A percentile compares a stretch with the other conserved stretches of the same genome.
phyloP scores from a whole-genome alignment of 2,797 vertebrate genomes.

The Gymnocypris eckloni region DNA sequence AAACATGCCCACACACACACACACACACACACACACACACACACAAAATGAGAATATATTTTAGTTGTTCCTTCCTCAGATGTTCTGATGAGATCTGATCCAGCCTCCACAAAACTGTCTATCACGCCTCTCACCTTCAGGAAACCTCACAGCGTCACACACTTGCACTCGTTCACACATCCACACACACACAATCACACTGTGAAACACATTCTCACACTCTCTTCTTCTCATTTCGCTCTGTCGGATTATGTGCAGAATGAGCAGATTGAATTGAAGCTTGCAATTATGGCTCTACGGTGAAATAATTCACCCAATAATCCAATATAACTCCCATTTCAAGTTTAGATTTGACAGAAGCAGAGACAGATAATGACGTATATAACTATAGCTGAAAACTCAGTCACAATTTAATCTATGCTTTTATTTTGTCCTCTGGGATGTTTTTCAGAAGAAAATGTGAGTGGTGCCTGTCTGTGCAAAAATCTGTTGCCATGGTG shows the following conservation, averaged over 20 bases:
- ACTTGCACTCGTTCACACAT: not conserved
- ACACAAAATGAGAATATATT: not conserved
- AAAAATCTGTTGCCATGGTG: not conserved
- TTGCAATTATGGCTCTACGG: not conserved
- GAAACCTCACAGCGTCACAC: not conserved
- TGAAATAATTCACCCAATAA: constrained; percentile 8
- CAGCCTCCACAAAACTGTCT: not conserved
- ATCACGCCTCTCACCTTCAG: constrained; percentile 1
- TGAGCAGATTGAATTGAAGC: constrained; percentile 20
- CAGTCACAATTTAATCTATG: constrained; percentile 6
- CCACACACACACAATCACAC: not conserved
- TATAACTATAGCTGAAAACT: not conserved
- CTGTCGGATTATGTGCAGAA: constrained; percentile 19
- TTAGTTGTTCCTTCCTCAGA: not conserved
- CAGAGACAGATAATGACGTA: not conserved
- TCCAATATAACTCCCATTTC: not conserved
- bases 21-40: not conserved
- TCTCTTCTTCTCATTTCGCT: constrained; percentile 26
- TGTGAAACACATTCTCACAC: constrained; percentile 10
- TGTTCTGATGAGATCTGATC: constrained; percentile 19
- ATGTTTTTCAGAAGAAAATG: not conserved
- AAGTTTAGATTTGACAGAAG: not conserved
- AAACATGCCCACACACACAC: too few species aligned
- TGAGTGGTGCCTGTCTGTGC: not conserved
- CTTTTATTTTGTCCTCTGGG: not conserved